Base-by-base conservation (phyloP, 2,888 invertebrate species). In the Polydrusus tereticollis region DNA sequence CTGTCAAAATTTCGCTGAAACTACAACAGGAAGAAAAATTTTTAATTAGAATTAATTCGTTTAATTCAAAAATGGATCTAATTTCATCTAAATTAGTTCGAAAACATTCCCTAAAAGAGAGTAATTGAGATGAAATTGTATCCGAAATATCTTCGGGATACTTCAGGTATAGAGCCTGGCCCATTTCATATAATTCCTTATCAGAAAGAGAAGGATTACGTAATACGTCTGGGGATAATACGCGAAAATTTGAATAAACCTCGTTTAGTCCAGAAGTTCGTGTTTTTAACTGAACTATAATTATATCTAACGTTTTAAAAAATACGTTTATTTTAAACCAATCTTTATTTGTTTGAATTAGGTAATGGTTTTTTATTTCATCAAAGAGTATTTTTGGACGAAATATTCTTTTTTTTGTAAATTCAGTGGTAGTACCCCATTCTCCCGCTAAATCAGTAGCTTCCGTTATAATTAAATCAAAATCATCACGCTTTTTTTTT, bases 391-490 rank as follows among this genome's bases (percentile, higher is more conserved):
- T 26, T 55, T 47, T 72, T 16, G 64, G 58, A 16, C 59, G 26
- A 60, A 60, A 71, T 66, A 66, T 66, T 60, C 55, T 59, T 62
- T 66, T 71, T 43, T 55, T 67, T 52, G 29, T 29, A 29, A 29
- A 29, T 29, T 29, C 29, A 29, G 29, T 29, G 29, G 29, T 29
- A 29, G 59, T 38, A 64, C 72, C 64, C 64, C 68, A 68, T 47
- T 67, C 63, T 36, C 62, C 20, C 14, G 63, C 67, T 55, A 68
- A 72, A 63, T 36, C 38, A 62, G 36, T 36, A 43, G 72, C 67
- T 50, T 71, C 65, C n/a, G 57, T 60, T 66, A 58, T 71, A 20
- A 66, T 50, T 52, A 50, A 45, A 72, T 66, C 23, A 62, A 62
- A 67, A 26, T 67, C 26, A 52, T 72, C 43, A 43, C 59, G 57